These are phyloP conservation scores for Micromussa lordhowensis DNA, from an alignment of 92 coral and sea anemone genomes.

Conservation along the genomic window DNA sequence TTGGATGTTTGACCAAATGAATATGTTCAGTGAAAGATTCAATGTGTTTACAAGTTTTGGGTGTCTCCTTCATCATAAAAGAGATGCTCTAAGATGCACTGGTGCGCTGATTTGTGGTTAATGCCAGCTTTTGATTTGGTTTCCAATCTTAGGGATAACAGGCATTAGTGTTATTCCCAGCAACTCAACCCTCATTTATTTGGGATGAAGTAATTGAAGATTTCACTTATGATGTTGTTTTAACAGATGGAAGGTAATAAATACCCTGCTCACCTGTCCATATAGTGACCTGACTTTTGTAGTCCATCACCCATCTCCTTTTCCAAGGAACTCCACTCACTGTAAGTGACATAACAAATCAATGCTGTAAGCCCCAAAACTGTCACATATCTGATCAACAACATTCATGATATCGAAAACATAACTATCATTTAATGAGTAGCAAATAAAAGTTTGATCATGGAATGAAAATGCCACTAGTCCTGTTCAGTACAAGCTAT, in stretches of 20 bases:
- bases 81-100: too few relatives aligned
- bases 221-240: not conserved
- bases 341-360: constrained; percentile 11
- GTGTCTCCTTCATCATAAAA: too few relatives aligned
- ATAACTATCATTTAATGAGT: not conserved
- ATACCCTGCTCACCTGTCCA: constrained; percentile 80
- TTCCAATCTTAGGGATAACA: too few relatives aligned
- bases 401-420: too few relatives aligned
- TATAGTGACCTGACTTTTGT: constrained; percentile 97
- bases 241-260: not conserved
- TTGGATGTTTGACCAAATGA: too few relatives aligned
- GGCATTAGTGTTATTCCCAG: too few relatives aligned
- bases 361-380: not conserved
- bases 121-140: too few relatives aligned
- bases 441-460: not conserved
- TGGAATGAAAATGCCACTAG: not conserved
- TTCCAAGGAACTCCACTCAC: constrained; percentile 97
- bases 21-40: too few relatives aligned
- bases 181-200: too few relatives aligned
- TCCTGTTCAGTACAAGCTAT: not conserved
- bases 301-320: constrained; percentile 94
- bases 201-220: not conserved
- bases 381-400: too few relatives aligned
- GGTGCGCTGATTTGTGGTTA: too few relatives aligned
- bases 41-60: too few relatives aligned